Evolutionary conservation across 2,888 invertebrate genomes (phyloP), one percentile per base, ranked within the genome.

Genomic region (Coelogynopora nodosa): DNA sequence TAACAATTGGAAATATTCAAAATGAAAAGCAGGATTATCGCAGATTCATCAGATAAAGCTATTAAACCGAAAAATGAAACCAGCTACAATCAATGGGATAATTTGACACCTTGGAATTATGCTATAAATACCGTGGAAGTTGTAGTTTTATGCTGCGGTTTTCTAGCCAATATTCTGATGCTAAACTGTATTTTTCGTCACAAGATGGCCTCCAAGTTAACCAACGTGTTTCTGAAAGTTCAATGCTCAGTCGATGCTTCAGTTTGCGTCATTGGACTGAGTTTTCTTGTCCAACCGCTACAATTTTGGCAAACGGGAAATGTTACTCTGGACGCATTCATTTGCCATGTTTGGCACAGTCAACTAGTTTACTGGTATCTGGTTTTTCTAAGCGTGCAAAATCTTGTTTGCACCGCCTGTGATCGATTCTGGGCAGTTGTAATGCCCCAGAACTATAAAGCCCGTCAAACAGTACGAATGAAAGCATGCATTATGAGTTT

Each of bases 391-490:
- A 82, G 82, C 30, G 29, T 82, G 2, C 27, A 29, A 10, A 82
- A 82, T 82, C 30, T 82, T 5, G 82, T 82, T 82, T 82, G 26
- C 29, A 82, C 29, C 10, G 82, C 82, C 2, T 82, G 26, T 82
- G 82, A 82, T 13, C 5, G 82, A 28, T 82, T 10, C 30, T 82
- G 82, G 82, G 82, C 82, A 27, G 82, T 82, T 27, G 82, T 82
- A 1, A 27, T 30, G 2, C 28, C 82, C n/a, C 82, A 82, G 28
- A 82, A 2, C 30, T 82, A 82, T 13, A 82, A 82, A 82, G 5
- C 5, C 18, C 5, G 49, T 13, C 27, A 82, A 28, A 28, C 27
- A 28, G n/a, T 27, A 10, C 82, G 82, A 0, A 10, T 82, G 27
- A 82, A 82, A 82, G 5, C 18, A 5, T 13, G 5, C 5, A 28